Evolutionary conservation across 2,888 invertebrate species (phyloP).

Genomic region (Dolichomitus sp.): DNA sequence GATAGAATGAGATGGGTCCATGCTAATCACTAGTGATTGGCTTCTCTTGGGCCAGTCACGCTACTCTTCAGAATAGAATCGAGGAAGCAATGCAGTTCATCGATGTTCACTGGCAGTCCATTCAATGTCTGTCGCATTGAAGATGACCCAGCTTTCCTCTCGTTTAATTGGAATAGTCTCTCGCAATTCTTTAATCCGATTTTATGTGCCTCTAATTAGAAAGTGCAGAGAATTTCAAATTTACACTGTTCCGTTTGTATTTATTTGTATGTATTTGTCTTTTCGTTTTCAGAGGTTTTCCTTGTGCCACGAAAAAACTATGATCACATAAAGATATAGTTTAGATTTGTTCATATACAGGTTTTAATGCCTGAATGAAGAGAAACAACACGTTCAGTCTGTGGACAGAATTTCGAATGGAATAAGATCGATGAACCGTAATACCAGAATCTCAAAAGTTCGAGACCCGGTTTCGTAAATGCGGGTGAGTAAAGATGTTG

Average conservation of each 20-base stretch:
- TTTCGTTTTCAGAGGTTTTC: not conserved
- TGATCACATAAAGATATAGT: too few species aligned
- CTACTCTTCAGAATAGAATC: slow-evolving; percentile 24
- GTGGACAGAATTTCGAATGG: slow-evolving; percentile 9
- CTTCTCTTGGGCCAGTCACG: slow-evolving; percentile 8
- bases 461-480: not conserved
- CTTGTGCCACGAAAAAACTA: not conserved
- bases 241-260: not conserved
- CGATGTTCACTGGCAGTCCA: slow-evolving; percentile 55
- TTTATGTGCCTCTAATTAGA: not conserved
- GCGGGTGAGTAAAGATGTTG: slow-evolving; percentile 49
- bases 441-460: slow-evolving; percentile 2
- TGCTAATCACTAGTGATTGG: slow-evolving; percentile 15
- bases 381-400: not conserved
- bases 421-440: slow-evolving; percentile 27
- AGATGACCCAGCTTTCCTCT: slow-evolving; percentile 47
- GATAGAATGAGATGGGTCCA: not conserved
- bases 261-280: not conserved
- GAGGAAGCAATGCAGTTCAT: slow-evolving; percentile 49
- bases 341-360: not conserved
- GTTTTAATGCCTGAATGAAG: not conserved
- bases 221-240: not conserved
- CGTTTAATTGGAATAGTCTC: slow-evolving; percentile 9
- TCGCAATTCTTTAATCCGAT: not conserved
- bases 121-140: slow-evolving; percentile 59